Conservation (phyloP, 2,113 vertebrate species). For the Xiphophorus hellerii region DNA sequence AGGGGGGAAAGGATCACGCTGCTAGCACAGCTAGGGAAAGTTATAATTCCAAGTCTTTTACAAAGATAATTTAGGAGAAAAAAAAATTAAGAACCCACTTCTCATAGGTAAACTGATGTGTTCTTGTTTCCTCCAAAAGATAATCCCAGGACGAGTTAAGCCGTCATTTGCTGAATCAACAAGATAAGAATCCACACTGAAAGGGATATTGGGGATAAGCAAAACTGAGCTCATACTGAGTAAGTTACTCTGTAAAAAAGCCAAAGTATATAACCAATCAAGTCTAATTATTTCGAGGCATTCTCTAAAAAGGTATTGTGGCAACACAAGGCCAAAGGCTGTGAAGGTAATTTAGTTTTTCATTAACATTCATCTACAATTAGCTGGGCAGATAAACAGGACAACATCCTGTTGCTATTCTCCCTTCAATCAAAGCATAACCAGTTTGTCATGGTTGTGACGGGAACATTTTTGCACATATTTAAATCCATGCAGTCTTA, state of each 20-base stretch:
- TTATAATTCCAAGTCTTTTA: conserved; percentile 12
- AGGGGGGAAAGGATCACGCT: conserved; percentile 13
- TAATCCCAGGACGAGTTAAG: neutral
- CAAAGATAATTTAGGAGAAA: conserved; percentile 12
- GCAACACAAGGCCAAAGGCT: conserved; percentile 46
- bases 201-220: neutral
- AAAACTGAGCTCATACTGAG: conserved; percentile 28
- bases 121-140: conserved; percentile 19
- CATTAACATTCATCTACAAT: conserved; percentile 65
- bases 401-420: conserved; percentile 16
- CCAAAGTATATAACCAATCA: conserved; percentile 18
- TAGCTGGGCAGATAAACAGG: conserved; percentile 34
- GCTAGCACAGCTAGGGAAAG: conserved; percentile 40
- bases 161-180: conserved; percentile 6
- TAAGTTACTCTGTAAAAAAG: conserved; percentile 3
- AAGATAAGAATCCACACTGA: conserved; percentile 14
- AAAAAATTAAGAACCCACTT: conserved; percentile 25
- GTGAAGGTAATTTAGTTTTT: conserved; percentile 39
- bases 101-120: neutral
- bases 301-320: conserved; percentile 31
- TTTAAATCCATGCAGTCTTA: conserved; percentile 7
- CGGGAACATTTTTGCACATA: neutral
- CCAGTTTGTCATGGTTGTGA: conserved; percentile 3
- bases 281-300: conserved; percentile 59
- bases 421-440: conserved; percentile 35